phyloP scores from a whole-genome alignment of 2,888 invertebrate genomes.

The Cataglyphis albicans region DNA sequence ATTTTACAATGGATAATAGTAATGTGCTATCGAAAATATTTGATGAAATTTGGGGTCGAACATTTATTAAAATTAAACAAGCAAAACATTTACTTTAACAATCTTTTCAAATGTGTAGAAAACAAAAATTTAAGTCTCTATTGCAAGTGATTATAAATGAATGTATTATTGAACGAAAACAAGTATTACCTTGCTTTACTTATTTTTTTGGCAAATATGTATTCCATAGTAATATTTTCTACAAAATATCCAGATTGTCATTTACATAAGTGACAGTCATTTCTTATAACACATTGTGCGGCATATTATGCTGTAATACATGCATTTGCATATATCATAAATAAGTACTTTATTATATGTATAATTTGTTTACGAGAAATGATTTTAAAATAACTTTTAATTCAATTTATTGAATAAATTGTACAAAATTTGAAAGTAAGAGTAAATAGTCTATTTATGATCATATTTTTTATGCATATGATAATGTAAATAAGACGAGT shows the following conservation, averaged over 20 bases:
- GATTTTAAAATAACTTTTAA: neutral
- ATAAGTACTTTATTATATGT: neutral
- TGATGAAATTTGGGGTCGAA: neutral
- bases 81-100: neutral
- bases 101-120: neutral
- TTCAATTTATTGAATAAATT: neutral
- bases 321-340: neutral
- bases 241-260: neutral
- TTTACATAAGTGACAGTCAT: neutral
- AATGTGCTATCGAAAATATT: neutral
- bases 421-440: neutral
- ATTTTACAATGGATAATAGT: neutral
- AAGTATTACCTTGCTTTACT: neutral
- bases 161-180: conserved; percentile 12
- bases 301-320: neutral
- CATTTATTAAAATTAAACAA: neutral
- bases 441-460: neutral
- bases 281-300: neutral
- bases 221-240: neutral
- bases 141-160: neutral
- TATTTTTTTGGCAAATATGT: neutral
- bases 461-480: conserved; percentile 19
- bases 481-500: conserved; percentile 63
- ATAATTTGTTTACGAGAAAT: neutral
- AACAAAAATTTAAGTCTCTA: neutral